These are phyloP conservation scores for Contarinia nasturtii DNA, from an alignment of 1,140 invertebrate genomes.

Conservation along the genomic window DNA sequence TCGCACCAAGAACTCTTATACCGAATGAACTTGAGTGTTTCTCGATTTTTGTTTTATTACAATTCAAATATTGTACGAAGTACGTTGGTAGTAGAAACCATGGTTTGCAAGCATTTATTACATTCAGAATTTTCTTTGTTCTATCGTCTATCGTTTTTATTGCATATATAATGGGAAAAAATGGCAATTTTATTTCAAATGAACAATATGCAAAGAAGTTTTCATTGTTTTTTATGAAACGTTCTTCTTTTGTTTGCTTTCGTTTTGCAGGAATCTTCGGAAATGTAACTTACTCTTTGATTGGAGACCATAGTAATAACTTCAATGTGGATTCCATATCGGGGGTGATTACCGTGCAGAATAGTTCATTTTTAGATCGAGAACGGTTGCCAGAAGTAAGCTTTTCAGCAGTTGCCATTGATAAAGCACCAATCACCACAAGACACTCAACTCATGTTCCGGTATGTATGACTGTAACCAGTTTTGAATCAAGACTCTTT, in stretches of 20 bases:
- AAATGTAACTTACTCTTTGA: slow-evolving; percentile 52
- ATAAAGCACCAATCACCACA: slow-evolving; percentile 48
- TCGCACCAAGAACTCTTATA: no score
- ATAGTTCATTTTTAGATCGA: slow-evolving; percentile 55
- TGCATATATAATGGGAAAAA: background rate
- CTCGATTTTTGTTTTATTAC: no score
- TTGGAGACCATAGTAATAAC: slow-evolving; percentile 46
- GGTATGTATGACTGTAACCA: slow-evolving; percentile 24
- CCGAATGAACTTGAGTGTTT: no score
- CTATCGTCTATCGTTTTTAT: background rate
- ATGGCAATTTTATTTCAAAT: background rate
- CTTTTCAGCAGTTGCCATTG: slow-evolving; percentile 58
- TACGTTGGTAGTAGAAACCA: background rate
- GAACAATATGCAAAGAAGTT: background rate
- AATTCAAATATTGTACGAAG: no score
- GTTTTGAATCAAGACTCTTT: no score
- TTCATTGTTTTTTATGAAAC: background rate
- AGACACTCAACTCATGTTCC: slow-evolving; percentile 50
- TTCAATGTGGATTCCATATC: slow-evolving; percentile 50
- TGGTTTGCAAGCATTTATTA: background rate
- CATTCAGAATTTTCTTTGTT: background rate
- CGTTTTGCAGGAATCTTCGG: slow-evolving; percentile 46
- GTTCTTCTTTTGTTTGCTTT: slow-evolving; percentile 4
- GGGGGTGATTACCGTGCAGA: slow-evolving; percentile 59
- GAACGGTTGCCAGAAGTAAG: slow-evolving; percentile 50